Conservation (phyloP, 2,797 vertebrate genomes). For the Tragopan temminckii region DNA sequence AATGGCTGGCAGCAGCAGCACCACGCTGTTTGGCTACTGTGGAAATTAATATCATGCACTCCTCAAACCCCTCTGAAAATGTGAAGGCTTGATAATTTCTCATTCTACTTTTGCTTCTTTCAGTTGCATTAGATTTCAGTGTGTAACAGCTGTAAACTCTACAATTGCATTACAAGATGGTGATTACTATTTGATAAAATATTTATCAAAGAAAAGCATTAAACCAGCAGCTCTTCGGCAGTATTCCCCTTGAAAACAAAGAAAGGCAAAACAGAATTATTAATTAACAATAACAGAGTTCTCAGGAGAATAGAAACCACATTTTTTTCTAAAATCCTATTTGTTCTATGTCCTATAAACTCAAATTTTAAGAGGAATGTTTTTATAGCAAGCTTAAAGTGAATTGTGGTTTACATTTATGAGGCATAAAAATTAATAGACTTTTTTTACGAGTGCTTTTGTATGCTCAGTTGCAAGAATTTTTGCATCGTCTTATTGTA, state of each 20-base stretch:
- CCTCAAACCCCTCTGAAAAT: background rate
- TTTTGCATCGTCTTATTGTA: background rate
- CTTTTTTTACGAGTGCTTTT: background rate
- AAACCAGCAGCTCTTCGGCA: conserved; percentile 51
- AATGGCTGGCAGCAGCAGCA: background rate
- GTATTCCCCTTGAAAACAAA: conserved; percentile 55
- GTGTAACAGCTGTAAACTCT: background rate
- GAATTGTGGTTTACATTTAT: conserved; percentile 41
- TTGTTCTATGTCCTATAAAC: conserved; percentile 32
- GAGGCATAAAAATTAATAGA: conserved; percentile 54
- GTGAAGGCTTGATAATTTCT: background rate
- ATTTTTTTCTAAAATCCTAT: conserved; percentile 27
- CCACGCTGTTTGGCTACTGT: background rate
- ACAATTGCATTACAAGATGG: conserved; percentile 59
- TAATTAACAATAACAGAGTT: conserved; percentile 51
- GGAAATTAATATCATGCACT: background rate
- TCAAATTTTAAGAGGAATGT: conserved; percentile 48
- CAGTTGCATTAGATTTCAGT: background rate
- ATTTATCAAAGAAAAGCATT: conserved; percentile 66
- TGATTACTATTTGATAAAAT: conserved; percentile 77
- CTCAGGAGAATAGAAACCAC: conserved; percentile 32
- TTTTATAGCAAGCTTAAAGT: conserved; percentile 40
- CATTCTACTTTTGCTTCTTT: background rate
- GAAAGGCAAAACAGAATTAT: conserved; percentile 55
- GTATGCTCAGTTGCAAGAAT: background rate